Base-by-base conservation (phyloP, 2,797 vertebrate species). In the Coendou prehensilis region DNA sequence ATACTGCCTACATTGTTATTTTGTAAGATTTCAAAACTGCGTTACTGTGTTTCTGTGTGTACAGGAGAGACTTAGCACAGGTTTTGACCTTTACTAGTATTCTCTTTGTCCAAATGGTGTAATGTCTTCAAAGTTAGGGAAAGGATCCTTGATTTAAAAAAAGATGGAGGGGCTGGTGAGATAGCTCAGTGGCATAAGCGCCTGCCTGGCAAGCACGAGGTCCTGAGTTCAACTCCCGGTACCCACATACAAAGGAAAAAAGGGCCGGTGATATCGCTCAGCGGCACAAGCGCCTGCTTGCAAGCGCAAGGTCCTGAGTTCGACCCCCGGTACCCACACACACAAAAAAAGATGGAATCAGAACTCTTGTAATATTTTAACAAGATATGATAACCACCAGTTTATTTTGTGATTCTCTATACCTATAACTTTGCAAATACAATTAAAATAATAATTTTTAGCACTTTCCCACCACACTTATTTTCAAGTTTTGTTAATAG, bases 381-480 rank as follows among this genome's bases (percentile, higher is more conserved):
- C 6, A 89, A 78, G 30, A 64, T 4, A 64, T 64, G 67, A 83
- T 82, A 28, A 79, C 15, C 47, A 88, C 28, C 64, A 71, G 33
- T 79, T 95, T 89, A 87, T 91, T 93, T 91, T 89, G 45, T 88
- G 84, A 84, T 88, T 67, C 71, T 84, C 54, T 93, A 79, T 87
- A 75, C 45, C 3, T 78, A 57, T 56, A 83, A 56, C 71, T 91
- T 90, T 45, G 13, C 67, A 87, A 83, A 61, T 93, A 83, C 87
- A 87, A 83, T 87, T 81, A 63, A 86, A 89, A 57, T 81, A 56
- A 86, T 5, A 87, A 37, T 69, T 86, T 89, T 67, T 41, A 90
- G n/a, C 63, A 75, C 33, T 84, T 95, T 78, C 22, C 64, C 13
- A 59, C 57, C 41, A 85, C 28, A 73, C 23, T 91, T 80, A 9